Base-by-base conservation (phyloP, 2,797 vertebrate genomes). In the Sebastes oblongus region DNA sequence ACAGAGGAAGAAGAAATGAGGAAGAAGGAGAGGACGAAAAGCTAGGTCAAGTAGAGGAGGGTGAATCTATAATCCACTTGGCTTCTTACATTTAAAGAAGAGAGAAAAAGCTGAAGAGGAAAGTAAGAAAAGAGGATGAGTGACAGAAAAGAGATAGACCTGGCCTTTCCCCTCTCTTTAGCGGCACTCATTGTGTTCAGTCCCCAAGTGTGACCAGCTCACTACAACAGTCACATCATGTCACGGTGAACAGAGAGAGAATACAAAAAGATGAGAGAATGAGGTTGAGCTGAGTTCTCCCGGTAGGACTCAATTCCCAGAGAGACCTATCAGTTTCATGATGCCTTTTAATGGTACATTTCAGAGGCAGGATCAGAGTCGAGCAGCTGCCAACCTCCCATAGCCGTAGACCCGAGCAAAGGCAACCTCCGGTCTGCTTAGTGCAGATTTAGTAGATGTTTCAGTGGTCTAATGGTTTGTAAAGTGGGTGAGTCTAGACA, bases 261-360 rank as follows among this genome's bases (percentile, higher is more conserved):
- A 55, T 58, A 6, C 7, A 27, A 65, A 42, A 62, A 77, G 80
- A 73, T 9, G 29, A 77, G 59, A 70, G 78, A 75, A 68, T 10
- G 69, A 79, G 46, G 62, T 13, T 46, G 68, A 74, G 77, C 68
- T 42, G 62, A 77, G 78, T 66, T 74, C 66, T 81, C 72, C 59
- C 77, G 10, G 62, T 18, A 34, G 66, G 72, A 59, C 18, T 74
- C 52, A 76, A 89, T 72, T 93, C 91, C 91, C 89, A 84, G 7
- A 69, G 90, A 78, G 89, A 79, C 71, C 24, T 81, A 92, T 93
- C 88, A 60, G 80, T 91, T 89, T 86, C 84, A 77, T 34, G 79
- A 89, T 75, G 78, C 77, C 83, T 86, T 74, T 86, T 92, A 90
- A 91, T 73, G 81, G 87, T 82, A 68, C 88, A 77, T 84, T 87